phyloP scores from a whole-genome alignment of 2,888 invertebrate species.

The Creontiades dilutus region DNA sequence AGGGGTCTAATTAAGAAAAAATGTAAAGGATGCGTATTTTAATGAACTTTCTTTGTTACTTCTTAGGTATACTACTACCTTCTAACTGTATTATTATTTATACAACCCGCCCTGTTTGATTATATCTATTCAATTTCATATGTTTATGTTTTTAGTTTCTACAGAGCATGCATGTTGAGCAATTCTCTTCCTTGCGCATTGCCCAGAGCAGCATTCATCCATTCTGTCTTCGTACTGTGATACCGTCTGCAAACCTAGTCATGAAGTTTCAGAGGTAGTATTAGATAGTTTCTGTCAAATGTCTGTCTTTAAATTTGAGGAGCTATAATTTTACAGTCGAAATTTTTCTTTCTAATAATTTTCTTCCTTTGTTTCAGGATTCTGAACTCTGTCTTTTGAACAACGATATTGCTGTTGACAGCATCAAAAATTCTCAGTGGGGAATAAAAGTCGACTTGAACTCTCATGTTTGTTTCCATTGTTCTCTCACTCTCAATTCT shows the following conservation, averaged over 20 bases:
- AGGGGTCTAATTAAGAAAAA: too few species aligned
- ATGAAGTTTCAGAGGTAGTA: constrained; percentile 61
- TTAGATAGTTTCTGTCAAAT: neutral
- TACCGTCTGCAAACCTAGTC: constrained; percentile 54
- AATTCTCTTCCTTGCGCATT: constrained; percentile 50
- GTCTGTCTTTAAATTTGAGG: neutral
- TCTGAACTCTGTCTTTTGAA: constrained; percentile 51
- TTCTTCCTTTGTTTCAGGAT: constrained; percentile 57
- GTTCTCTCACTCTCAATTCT: constrained; percentile 72
- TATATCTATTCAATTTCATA: too few species aligned
- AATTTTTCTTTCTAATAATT: neutral
- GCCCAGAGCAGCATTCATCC: constrained; percentile 60
- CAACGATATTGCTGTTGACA: constrained; percentile 52
- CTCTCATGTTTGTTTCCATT: constrained; percentile 71
- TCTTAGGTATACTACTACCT: too few species aligned
- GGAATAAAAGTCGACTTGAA: constrained; percentile 71
- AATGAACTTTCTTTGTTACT: too few species aligned
- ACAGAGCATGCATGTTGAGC: constrained; percentile 71
- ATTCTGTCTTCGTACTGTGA: constrained; percentile 64
- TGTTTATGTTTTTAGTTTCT: constrained; percentile 70
- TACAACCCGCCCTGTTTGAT: too few species aligned
- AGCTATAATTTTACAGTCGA: neutral
- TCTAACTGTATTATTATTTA: too few species aligned
- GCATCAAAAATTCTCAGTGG: constrained; percentile 63
- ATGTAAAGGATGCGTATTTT: too few species aligned